phyloP scores from a whole-genome alignment of 2,113 vertebrate genomes.

The Callopanchax toddi region DNA sequence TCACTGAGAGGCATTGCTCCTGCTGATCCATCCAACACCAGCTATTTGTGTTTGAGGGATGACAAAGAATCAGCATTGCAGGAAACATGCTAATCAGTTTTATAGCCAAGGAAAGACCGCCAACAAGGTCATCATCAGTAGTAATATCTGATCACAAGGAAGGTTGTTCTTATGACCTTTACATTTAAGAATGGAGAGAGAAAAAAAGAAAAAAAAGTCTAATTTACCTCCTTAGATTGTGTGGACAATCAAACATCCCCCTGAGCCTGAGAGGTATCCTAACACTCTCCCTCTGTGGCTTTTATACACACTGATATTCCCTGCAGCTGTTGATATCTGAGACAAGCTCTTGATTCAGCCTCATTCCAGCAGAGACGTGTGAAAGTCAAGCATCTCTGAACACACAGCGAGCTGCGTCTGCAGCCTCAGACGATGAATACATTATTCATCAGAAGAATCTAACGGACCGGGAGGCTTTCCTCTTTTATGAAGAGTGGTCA shows the following conservation, averaged over 20 bases:
- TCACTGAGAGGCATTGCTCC: no score
- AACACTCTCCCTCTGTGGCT: constrained; percentile 15
- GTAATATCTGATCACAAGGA: neutral
- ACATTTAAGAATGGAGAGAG: no score
- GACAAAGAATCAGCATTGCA: neutral
- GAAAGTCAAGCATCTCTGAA: constrained; percentile 70
- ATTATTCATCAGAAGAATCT: constrained; percentile 72
- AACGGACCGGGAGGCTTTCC: constrained; percentile 34
- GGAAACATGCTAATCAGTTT: neutral
- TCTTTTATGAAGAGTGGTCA: constrained; percentile 46
- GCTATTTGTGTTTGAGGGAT: neutral
- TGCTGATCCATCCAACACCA: no score
- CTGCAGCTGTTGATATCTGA: constrained; percentile 47
- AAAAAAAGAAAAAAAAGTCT: neutral
- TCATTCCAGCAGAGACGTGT: constrained; percentile 73
- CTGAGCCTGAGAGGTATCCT: constrained; percentile 13
- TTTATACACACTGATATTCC: constrained; percentile 34
- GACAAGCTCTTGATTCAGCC: constrained; percentile 60
- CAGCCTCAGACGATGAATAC: constrained; percentile 61
- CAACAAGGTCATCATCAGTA: neutral
- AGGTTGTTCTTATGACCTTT: no score
- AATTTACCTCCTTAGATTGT: neutral
- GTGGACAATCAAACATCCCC: neutral
- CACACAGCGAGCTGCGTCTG: constrained; percentile 59
- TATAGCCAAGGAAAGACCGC: neutral